phyloP scores from a whole-genome alignment of 1,140 invertebrate genomes.

The Ceratosolen fusciceps region DNA sequence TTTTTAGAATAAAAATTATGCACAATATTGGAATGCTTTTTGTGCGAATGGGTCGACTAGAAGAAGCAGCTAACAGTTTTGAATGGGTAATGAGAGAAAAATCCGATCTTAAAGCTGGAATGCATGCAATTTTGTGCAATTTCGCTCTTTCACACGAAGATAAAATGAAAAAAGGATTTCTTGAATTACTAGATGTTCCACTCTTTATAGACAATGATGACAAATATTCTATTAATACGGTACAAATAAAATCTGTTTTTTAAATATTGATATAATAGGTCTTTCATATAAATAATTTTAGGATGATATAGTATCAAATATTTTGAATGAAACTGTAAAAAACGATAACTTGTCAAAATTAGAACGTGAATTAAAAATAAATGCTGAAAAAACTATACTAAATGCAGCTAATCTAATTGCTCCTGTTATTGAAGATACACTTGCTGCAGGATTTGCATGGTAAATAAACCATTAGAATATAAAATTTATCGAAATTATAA shows the following conservation, averaged over 20 bases:
- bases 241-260: constrained; percentile 44
- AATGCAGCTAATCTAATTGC: constrained; percentile 94
- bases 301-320: constrained; percentile 81
- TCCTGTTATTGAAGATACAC: constrained; percentile 85
- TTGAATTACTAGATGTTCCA: constrained; percentile 90
- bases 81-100: constrained; percentile 98
- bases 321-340: constrained; percentile 84
- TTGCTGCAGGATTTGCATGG: constrained; percentile 78
- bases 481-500: not conserved
- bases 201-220: constrained; percentile 88
- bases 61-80: constrained; percentile 95
- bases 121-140: constrained; percentile 94
- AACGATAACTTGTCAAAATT: constrained; percentile 85
- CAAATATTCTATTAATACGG: constrained; percentile 76
- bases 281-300: constrained; percentile 57
- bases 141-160: constrained; percentile 94
- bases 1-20: constrained; percentile 92
- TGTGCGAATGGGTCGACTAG: constrained; percentile 95
- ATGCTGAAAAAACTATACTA: constrained; percentile 89
- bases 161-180: constrained; percentile 94
- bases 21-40: constrained; percentile 98
- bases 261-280: not conserved
- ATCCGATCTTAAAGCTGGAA: constrained; percentile 87
- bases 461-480: constrained; percentile 38
- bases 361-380: constrained; percentile 81